These are phyloP conservation scores for Lasiommata megera DNA, from an alignment of 2,888 invertebrate species.

Conservation along the genomic window DNA sequence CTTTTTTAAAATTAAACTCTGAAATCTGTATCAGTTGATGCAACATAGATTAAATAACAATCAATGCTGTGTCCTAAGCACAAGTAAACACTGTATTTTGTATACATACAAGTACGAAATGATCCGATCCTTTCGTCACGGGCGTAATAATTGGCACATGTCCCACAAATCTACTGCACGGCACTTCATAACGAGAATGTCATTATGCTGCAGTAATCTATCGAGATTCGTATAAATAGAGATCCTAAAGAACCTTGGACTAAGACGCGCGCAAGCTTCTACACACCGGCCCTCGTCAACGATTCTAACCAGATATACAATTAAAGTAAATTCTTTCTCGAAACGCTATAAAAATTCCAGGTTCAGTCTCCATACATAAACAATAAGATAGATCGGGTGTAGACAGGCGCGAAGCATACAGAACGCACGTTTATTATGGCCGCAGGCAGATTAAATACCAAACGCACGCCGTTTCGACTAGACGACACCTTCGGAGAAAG, in stretches of 20 bases:
- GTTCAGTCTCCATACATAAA: constrained; percentile 80
- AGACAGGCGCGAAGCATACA: constrained; percentile 73
- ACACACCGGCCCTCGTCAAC: constrained; percentile 44
- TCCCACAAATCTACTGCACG: constrained; percentile 73
- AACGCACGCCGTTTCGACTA: constrained; percentile 52
- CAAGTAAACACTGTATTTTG: constrained; percentile 53
- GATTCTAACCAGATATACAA: constrained; percentile 57
- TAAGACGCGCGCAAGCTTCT: constrained; percentile 53
- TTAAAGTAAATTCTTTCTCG: constrained; percentile 58
- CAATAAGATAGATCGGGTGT: constrained; percentile 80
- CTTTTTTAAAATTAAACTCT: constrained; percentile 3
- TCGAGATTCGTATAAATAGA: constrained; percentile 78
- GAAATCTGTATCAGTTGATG: background rate
- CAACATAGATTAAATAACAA: constrained; percentile 16
- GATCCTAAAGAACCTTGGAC: constrained; percentile 70
- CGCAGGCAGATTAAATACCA: constrained; percentile 58
- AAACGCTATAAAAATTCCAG: constrained; percentile 75
- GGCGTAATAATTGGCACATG: constrained; percentile 75
- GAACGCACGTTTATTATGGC: constrained; percentile 77
- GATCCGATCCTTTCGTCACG: constrained; percentile 62
- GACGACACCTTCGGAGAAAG: constrained; percentile 60
- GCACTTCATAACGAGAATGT: constrained; percentile 78
- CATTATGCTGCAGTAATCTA: constrained; percentile 75
- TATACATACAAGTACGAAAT: constrained; percentile 72
- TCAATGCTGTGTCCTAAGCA: constrained; percentile 39